Evolutionary conservation across 2,888 invertebrate genomes (phyloP), one percentile per base, ranked within the genome.

Genomic region (Thera britannica): DNA sequence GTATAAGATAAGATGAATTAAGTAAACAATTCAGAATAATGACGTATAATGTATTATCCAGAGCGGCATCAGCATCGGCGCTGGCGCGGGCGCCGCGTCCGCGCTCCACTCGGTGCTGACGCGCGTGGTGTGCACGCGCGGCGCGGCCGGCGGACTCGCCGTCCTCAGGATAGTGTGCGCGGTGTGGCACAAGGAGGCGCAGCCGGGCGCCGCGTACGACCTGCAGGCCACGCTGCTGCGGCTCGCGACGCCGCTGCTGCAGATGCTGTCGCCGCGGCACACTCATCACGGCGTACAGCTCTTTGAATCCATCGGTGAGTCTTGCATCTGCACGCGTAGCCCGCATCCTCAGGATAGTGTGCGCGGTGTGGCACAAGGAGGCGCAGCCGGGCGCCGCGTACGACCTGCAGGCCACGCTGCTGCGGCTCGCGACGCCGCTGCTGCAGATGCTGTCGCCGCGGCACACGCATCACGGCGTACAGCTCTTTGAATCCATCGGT

Each of bases 391-490:
- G 68, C 56, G 75, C 77, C 58, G 84, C 84, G 11, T 81, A 78
- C 75, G 84, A 83, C 80, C 79, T 84, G 80, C 88, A 85, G 67
- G 81, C 85, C 67, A 80, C 85, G 76, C 76, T 86, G 70, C 89
- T 98, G 72, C 95, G 96, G 82, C 95, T 97, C 2, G 95, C 97
- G 48, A 95, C 96, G 78, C 96, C 96, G 76, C 89, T 98, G 77
- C 81, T 87, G 95, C 97, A 66, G 95, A 96, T 83, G 95, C 96
- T 69, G 94, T 94, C 72, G 96, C 96, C 62, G 94, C 95, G 34
- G 86, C 97, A 73, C 93, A 95, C 79, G 95, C 95, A 80, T 11
- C 79, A 82, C 68, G 86, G 77, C 95, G 97, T 71, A 96, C 97
- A 70, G 87, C 97, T 79, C 96, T 97, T 95, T 96, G 97, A 62